Evolutionary conservation across 2,113 vertebrate genomes (phyloP).

Genomic region (Heterochromis multidens): DNA sequence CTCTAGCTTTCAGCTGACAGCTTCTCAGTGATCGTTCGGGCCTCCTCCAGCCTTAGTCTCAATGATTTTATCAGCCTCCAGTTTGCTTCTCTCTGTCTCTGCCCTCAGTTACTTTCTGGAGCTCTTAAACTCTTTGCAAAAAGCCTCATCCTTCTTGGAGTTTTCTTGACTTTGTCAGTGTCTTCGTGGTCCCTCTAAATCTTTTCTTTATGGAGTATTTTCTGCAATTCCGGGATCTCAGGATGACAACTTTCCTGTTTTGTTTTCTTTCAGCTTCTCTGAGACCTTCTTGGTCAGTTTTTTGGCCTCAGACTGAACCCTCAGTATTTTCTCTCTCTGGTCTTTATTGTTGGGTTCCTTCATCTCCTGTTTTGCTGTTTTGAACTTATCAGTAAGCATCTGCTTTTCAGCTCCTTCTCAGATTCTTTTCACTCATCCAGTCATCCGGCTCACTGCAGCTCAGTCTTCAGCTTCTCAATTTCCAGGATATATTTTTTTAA

Average conservation of each 20-base stretch:
- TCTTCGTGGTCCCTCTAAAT: neutral
- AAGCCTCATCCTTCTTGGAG: neutral
- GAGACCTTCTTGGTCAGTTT: too few relatives aligned
- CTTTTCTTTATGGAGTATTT: neutral
- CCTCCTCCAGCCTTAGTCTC: neutral
- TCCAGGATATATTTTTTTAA: neutral
- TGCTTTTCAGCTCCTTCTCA: too few relatives aligned
- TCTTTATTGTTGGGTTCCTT: neutral
- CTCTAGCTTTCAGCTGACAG: neutral
- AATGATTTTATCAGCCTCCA: neutral
- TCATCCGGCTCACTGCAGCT: neutral
- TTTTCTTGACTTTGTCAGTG: neutral
- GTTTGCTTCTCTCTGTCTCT: neutral
- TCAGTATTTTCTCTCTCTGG: neutral
- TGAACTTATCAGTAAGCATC: too few relatives aligned
- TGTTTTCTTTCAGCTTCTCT: neutral
- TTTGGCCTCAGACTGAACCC: too few relatives aligned
- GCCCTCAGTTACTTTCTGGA: neutral
- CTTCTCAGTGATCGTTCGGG: neutral
- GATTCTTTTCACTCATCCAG: neutral
- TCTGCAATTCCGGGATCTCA: neutral
- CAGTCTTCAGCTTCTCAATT: neutral
- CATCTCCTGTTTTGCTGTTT: too few relatives aligned
- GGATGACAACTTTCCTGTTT: neutral
- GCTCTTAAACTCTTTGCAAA: neutral